Evolutionary conservation across 1,140 invertebrate genomes (phyloP), one percentile per base, ranked within the genome.

Genomic region (Mercenaria mercenaria): DNA sequence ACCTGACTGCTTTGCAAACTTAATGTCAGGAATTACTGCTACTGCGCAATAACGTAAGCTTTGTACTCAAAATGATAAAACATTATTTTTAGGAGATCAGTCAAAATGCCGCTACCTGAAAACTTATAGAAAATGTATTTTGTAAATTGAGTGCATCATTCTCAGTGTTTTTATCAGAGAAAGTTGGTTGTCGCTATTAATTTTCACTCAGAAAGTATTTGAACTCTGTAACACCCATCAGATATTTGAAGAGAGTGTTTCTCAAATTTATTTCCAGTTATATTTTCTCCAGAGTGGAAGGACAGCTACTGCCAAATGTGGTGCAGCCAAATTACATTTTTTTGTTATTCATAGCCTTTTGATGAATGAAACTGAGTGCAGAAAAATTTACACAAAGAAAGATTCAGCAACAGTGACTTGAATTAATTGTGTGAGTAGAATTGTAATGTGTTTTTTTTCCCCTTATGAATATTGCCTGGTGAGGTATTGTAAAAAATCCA

Each of bases 1-100:
- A 52, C 76, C 76, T 52, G 76, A 37, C 72, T 52, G 23, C 47
- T 34, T 32, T 79, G 20, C 76, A 52, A 79, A 79, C 43, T 79
- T 79, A 41, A 79, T 79, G 34, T 56, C 50, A 26, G 43, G 37
- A 52, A 29, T 41, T 52, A 52, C 32, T 39, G 23, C 29, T 20
- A 37, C 34, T 34, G 29, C 29, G 20, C 29, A 79, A 79, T 79
- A 56, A 79, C 56, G 47, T 34, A n/a, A 39, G 39, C 39, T 76
- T 52, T 79, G 47, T 79, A 56, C n/a, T 34, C 8, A 4, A 47
- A 23, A 79, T 52, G 76, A 79, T 79, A 15, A 56, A 56, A 23
- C 15, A 0, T 56, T 56, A 32, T 41, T 79, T 52, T n/a, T 39
- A 39, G 11, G 20, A 72, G 67, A 72, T 72, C 67, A 72, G 37